A percentile compares a stretch with the other conserved stretches of the same genome.
phyloP scores from a whole-genome alignment of 2,797 vertebrate species.

The Cichlasoma orientale region DNA sequence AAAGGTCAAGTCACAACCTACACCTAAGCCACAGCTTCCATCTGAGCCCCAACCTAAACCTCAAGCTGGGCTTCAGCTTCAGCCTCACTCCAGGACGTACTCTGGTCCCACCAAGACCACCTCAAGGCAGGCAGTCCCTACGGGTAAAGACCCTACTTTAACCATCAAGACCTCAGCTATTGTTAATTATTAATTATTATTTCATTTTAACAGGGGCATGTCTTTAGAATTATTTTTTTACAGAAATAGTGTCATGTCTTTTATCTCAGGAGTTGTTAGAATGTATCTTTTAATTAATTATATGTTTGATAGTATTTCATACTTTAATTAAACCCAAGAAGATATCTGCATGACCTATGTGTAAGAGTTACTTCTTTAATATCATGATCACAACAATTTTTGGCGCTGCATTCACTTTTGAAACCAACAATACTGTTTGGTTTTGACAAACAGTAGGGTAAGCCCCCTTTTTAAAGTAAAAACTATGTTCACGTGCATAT shows the following conservation, averaged over 20 bases:
- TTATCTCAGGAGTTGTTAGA: background rate
- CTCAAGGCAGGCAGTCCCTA: conserved; percentile 55
- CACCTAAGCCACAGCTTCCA: conserved; percentile 21
- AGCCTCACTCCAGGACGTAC: conserved; percentile 57
- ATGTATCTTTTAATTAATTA: background rate
- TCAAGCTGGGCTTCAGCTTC: conserved; percentile 44
- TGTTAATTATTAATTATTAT: background rate
- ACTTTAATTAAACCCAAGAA: background rate
- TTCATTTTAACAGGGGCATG: conserved; percentile 52
- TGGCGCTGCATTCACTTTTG: background rate
- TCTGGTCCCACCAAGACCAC: conserved; percentile 58
- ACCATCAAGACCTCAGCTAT: conserved; percentile 18
- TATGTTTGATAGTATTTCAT: background rate
- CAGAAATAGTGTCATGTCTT: background rate
- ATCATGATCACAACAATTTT: background rate
- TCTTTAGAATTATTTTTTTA: background rate
- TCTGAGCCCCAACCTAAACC: conserved; percentile 38
- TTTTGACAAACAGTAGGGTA: conserved; percentile 19
- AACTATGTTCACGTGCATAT: conserved; percentile 26
- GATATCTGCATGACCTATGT: background rate
- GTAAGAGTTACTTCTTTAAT: background rate
- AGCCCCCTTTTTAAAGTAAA: conserved; percentile 57
- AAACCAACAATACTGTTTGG: background rate
- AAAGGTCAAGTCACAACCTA: conserved; percentile 9
- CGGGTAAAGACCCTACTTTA: conserved; percentile 72